A percentile compares a stretch with the other conserved stretches of the same genome.
These are phyloP conservation scores for Puntigrus tetrazona DNA, from an alignment of 2,113 vertebrate genomes.

Conservation along the genomic window DNA sequence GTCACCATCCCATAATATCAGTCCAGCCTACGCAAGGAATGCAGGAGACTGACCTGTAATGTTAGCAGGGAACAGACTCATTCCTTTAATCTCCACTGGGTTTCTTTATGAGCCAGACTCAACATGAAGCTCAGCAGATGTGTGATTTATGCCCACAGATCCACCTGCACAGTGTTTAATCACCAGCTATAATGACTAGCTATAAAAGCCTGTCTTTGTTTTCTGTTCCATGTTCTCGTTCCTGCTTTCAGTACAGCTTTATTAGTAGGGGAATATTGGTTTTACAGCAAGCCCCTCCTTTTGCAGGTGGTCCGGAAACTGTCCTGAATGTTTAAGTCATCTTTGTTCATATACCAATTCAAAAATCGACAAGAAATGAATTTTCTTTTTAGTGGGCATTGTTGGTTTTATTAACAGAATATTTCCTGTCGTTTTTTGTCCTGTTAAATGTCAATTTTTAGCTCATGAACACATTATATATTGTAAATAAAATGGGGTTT, in stretches of 20 bases:
- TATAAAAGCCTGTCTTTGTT: slow-evolving; percentile 60
- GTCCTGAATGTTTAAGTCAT: background rate
- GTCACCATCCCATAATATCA: slow-evolving; percentile 50
- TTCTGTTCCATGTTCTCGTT: slow-evolving; percentile 70
- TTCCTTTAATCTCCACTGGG: slow-evolving; percentile 57
- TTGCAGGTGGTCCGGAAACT: background rate
- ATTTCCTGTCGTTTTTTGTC: background rate
- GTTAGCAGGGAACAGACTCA: slow-evolving; percentile 46
- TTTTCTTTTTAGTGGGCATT: background rate
- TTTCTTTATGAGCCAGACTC: slow-evolving; percentile 57
- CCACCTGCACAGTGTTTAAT: slow-evolving; percentile 47
- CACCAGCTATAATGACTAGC: slow-evolving; percentile 70
- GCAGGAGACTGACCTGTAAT: slow-evolving; percentile 30
- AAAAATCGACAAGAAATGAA: background rate
- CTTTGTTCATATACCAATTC: background rate
- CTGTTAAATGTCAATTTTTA: background rate
- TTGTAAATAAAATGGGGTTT: background rate
- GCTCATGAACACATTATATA: background rate
- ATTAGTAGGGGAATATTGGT: slow-evolving; percentile 6
- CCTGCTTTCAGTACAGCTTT: slow-evolving; percentile 31
- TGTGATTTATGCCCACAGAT: slow-evolving; percentile 67
- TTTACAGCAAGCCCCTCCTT: background rate
- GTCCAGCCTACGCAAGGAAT: slow-evolving; percentile 51
- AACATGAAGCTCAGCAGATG: slow-evolving; percentile 34
- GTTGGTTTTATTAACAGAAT: background rate